These are phyloP conservation scores for Ophraella communa DNA, from an alignment of 2,888 invertebrate genomes.

Conservation along the genomic window DNA sequence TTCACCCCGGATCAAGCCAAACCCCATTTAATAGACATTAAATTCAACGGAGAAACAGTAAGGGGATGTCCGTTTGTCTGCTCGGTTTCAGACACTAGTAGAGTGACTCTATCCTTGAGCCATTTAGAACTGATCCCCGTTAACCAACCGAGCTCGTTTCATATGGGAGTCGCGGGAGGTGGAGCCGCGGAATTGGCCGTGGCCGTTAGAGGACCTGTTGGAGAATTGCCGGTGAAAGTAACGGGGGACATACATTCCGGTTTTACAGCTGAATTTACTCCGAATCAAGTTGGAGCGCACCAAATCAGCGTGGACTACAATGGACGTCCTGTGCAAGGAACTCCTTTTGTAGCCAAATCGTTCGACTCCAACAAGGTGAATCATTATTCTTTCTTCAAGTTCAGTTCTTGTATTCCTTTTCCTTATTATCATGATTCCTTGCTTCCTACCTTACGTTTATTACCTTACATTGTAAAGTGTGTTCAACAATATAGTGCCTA, in stretches of 20 bases:
- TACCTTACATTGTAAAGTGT: too few relatives aligned
- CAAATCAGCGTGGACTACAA: slow-evolving; percentile 91
- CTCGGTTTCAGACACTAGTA: slow-evolving; percentile 79
- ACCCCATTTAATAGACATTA: slow-evolving; percentile 92
- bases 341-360: slow-evolving; percentile 88
- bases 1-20: slow-evolving; percentile 93
- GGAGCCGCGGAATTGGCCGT: slow-evolving; percentile 86
- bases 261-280: slow-evolving; percentile 90
- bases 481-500: too few relatives aligned
- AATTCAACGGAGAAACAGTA: slow-evolving; percentile 94
- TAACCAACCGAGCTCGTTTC: slow-evolving; percentile 79
- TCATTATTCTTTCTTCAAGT: too few relatives aligned
- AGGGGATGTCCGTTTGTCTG: slow-evolving; percentile 90
- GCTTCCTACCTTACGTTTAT: too few relatives aligned
- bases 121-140: slow-evolving; percentile 87
- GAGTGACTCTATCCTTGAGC: slow-evolving; percentile 74
- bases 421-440: too few relatives aligned
- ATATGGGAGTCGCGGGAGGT: slow-evolving; percentile 77
- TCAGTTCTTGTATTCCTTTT: too few relatives aligned
- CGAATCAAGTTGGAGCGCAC: slow-evolving; percentile 91
- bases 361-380: slow-evolving; percentile 87
- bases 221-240: slow-evolving; percentile 86
- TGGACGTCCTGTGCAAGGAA: slow-evolving; percentile 86
- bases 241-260: slow-evolving; percentile 88
- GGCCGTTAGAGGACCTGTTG: slow-evolving; percentile 85